These are phyloP conservation scores for Carposina sasakii DNA, from an alignment of 1,140 invertebrate species.

Conservation along the genomic window DNA sequence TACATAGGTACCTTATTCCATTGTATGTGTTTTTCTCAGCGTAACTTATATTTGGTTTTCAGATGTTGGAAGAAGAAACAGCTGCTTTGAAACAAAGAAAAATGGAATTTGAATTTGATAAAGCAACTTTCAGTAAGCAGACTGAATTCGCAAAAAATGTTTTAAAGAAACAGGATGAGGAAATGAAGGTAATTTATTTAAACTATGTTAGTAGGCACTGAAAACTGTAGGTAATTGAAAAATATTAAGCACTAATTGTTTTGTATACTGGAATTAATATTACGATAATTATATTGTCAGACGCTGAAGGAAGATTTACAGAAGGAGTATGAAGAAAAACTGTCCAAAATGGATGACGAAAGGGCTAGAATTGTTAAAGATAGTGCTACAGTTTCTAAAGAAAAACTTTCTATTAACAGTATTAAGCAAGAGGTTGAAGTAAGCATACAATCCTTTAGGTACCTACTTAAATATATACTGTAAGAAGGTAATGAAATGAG, in stretches of 20 bases:
- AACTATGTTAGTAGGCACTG: no score
- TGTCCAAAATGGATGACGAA: constrained; percentile 56
- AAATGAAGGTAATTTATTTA: constrained; percentile 46
- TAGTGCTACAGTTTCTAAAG: constrained; percentile 45
- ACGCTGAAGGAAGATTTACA: constrained; percentile 57
- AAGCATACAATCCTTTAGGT: constrained; percentile 5
- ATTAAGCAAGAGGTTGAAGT: constrained; percentile 61
- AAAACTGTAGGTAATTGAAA: not conserved
- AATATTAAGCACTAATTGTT: not conserved
- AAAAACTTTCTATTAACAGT: constrained; percentile 52
- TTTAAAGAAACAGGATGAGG: constrained; percentile 62
- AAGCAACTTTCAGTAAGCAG: constrained; percentile 60
- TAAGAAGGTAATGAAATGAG: not conserved
- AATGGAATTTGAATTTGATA: constrained; percentile 68
- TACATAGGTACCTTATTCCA: no score
- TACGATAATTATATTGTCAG: constrained; percentile 19
- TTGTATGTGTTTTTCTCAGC: no score
- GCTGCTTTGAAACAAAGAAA: constrained; percentile 52
- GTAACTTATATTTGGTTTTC: constrained; percentile 7
- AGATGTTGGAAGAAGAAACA: constrained; percentile 67
- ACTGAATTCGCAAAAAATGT: constrained; percentile 64
- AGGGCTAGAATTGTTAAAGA: constrained; percentile 48
- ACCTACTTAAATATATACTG: not conserved
- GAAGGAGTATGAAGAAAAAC: constrained; percentile 57
- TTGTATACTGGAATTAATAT: not conserved